Conservation (phyloP, 2,888 invertebrate genomes). For the Aromia moschata region DNA sequence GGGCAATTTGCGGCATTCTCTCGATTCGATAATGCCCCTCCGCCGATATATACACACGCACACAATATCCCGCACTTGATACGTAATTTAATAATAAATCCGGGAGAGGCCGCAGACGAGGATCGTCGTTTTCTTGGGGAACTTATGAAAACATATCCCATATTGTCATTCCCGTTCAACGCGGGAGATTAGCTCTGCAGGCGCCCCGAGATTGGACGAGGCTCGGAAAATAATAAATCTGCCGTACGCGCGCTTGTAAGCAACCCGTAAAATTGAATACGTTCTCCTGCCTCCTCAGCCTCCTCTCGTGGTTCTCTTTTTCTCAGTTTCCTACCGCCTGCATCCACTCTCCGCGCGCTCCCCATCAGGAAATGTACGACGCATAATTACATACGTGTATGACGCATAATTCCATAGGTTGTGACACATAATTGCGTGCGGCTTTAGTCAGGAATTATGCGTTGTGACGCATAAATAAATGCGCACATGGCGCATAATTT, state of each 20-base stretch:
- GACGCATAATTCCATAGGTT: too few species aligned
- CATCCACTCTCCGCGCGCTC: too few species aligned
- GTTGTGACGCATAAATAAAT: too few species aligned
- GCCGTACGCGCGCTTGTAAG: slow-evolving; percentile 48
- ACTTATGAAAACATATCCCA: slow-evolving; percentile 47
- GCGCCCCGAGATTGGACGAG: slow-evolving; percentile 49
- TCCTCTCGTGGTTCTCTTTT: slow-evolving; percentile 35
- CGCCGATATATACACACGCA: too few species aligned
- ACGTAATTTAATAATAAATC: slow-evolving; percentile 28
- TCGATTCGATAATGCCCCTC: slow-evolving; percentile 21
- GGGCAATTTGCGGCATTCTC: slow-evolving; percentile 24
- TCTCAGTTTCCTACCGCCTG: slow-evolving; percentile 21
- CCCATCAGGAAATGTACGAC: not conserved
- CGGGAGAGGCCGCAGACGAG: slow-evolving; percentile 24
- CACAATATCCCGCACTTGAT: slow-evolving; percentile 22
- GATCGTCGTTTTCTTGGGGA: slow-evolving; percentile 36
- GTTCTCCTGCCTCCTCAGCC: too few species aligned
- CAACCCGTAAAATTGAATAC: slow-evolving; percentile 53
- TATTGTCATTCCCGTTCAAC: slow-evolving; percentile 48
- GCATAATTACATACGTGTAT: too few species aligned
- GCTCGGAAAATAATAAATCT: slow-evolving; percentile 52
- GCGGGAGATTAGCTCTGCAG: slow-evolving; percentile 48
- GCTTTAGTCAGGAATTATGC: too few species aligned
- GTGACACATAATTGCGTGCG: too few species aligned
- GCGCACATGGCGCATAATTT: too few species aligned